These are phyloP conservation scores for Stenodera caucasica DNA, from an alignment of 2,888 invertebrate genomes.

Conservation along the genomic window DNA sequence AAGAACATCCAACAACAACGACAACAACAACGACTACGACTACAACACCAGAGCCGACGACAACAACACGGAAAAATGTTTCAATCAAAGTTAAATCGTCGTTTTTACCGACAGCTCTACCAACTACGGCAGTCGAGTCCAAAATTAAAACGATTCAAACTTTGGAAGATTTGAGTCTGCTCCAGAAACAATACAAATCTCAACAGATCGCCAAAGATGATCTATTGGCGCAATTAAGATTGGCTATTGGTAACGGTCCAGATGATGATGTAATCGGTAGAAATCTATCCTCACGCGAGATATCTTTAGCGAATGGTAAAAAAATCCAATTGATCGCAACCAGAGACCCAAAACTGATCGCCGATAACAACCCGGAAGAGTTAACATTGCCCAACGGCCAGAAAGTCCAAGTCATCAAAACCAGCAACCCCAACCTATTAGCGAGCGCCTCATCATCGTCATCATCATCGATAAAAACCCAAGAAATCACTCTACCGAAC, in stretches of 20 bases:
- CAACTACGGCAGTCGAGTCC: slow-evolving; percentile 54
- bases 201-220: slow-evolving; percentile 70
- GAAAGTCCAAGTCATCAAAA: slow-evolving; percentile 69
- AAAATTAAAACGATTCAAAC: slow-evolving; percentile 54
- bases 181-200: slow-evolving; percentile 53
- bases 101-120: slow-evolving; percentile 58
- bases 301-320: slow-evolving; percentile 74
- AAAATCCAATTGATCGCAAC: slow-evolving; percentile 68
- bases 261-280: slow-evolving; percentile 64
- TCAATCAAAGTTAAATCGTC: slow-evolving; percentile 25
- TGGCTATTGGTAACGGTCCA: slow-evolving; percentile 70
- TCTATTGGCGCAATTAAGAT: slow-evolving; percentile 72
- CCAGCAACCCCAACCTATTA: slow-evolving; percentile 28
- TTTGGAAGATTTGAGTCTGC: slow-evolving; percentile 49
- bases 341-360: slow-evolving; percentile 38
- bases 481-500: slow-evolving; percentile 50
- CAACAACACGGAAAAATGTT: slow-evolving; percentile 54
- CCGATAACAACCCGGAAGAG: slow-evolving; percentile 40
- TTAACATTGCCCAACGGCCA: slow-evolving; percentile 72
- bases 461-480: slow-evolving; percentile 41
- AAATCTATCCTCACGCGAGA: slow-evolving; percentile 73
- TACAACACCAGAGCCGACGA: slow-evolving; percentile 66
- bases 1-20: slow-evolving; percentile 69
- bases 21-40: slow-evolving; percentile 70
- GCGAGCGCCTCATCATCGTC: slow-evolving; percentile 42